Evolutionary conservation across 2,113 vertebrate genomes (phyloP).

Genomic region (Entelurus aequoreus): DNA sequence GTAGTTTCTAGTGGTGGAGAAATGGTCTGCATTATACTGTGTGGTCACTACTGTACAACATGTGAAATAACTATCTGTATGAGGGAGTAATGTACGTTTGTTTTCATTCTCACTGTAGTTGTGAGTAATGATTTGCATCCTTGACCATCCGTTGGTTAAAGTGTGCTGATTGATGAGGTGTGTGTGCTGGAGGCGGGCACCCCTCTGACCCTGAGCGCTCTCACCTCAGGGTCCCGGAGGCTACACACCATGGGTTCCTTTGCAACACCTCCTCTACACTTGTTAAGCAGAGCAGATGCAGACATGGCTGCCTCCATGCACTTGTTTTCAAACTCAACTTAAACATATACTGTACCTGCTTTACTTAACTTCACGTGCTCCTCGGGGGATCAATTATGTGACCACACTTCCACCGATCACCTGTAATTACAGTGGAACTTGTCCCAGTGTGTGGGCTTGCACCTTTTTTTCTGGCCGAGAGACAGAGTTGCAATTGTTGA

Average conservation of each 20-base stretch:
- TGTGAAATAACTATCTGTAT: too few relatives aligned
- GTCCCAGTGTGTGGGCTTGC: conserved; percentile 24
- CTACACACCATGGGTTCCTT: conserved; percentile 21
- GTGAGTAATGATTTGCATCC: conserved; percentile 2
- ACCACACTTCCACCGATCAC: conserved; percentile 30
- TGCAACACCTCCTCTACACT: conserved; percentile 36
- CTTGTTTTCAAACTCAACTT: conserved; percentile 27
- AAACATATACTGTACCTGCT: conserved; percentile 5
- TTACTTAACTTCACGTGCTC: not conserved
- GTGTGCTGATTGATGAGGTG: conserved; percentile 59
- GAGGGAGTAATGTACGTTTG: not conserved
- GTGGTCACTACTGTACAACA: too few relatives aligned
- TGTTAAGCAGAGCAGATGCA: conserved; percentile 42
- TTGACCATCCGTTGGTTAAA: conserved; percentile 1
- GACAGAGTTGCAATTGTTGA: conserved; percentile 19
- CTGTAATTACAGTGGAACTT: conserved; percentile 34
- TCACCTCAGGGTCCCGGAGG: conserved; percentile 48
- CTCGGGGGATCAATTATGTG: conserved; percentile 36
- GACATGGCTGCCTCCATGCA: conserved; percentile 9
- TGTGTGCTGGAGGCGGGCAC: conserved; percentile 35
- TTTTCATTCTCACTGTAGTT: not conserved
- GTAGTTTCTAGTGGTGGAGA: too few relatives aligned
- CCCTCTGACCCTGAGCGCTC: conserved; percentile 39
- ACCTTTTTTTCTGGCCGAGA: conserved; percentile 11
- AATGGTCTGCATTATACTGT: too few relatives aligned